Conservation (phyloP, 2,113 vertebrate species). For the Gambusia holbrooki region DNA sequence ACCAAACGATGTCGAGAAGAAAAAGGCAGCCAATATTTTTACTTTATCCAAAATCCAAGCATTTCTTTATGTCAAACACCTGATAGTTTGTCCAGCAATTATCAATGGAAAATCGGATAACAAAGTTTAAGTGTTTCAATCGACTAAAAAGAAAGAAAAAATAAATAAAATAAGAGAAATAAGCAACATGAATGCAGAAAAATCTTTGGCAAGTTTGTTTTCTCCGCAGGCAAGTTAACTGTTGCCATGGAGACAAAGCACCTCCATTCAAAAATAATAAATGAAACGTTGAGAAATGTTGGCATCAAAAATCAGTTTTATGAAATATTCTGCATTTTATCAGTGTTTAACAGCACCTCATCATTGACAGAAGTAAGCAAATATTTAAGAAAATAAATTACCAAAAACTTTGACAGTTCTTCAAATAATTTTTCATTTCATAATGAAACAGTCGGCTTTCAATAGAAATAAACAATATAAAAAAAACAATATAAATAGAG, state of each 20-base stretch:
- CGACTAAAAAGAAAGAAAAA: too few relatives aligned
- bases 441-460: constrained; percentile 13
- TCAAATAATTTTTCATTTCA: constrained; percentile 19
- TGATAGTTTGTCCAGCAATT: too few relatives aligned
- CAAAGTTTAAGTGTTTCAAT: too few relatives aligned
- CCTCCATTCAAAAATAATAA: not conserved
- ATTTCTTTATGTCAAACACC: too few relatives aligned
- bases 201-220: too few relatives aligned
- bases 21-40: too few relatives aligned
- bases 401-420: constrained; percentile 60
- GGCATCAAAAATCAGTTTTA: not conserved
- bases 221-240: not conserved
- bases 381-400: constrained; percentile 79
- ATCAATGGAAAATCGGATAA: too few relatives aligned
- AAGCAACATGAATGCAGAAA: too few relatives aligned
- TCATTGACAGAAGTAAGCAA: constrained; percentile 49
- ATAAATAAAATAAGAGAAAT: too few relatives aligned
- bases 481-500: constrained; percentile 57
- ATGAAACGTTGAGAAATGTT: not conserved
- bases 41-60: too few relatives aligned
- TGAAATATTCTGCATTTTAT: constrained; percentile 51
- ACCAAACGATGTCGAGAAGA: too few relatives aligned
- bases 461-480: not conserved
- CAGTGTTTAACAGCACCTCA: constrained; percentile 49
- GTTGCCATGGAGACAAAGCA: not conserved